Evolutionary conservation across 2,888 invertebrate species (phyloP).

Genomic region (Troilus luridus): DNA sequence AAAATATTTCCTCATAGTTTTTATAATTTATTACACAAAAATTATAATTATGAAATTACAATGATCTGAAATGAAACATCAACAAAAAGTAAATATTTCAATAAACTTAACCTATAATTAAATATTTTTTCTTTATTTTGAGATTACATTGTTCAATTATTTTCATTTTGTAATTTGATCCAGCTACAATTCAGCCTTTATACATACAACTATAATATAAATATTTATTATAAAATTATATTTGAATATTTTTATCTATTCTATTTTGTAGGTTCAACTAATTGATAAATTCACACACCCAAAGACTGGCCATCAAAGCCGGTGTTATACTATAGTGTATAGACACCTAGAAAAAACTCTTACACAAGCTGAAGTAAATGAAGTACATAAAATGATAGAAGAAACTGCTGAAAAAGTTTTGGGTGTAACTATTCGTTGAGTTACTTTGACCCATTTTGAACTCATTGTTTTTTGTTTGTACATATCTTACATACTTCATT

Average conservation of each 20-base stretch:
- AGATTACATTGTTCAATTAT: too few relatives aligned
- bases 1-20: too few relatives aligned
- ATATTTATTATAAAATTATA: background rate
- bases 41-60: too few relatives aligned
- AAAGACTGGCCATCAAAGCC: slow-evolving; percentile 84
- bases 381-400: slow-evolving; percentile 84
- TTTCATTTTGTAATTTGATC: too few relatives aligned
- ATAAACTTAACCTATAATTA: too few relatives aligned
- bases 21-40: too few relatives aligned
- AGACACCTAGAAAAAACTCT: slow-evolving; percentile 92
- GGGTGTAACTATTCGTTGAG: slow-evolving; percentile 70
- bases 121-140: too few relatives aligned
- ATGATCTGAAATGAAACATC: too few relatives aligned
- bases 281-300: slow-evolving; percentile 91
- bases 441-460: background rate
- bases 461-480: background rate
- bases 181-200: too few relatives aligned
- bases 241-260: slow-evolving; percentile 66
- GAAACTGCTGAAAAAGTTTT: slow-evolving; percentile 71
- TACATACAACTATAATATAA: too few relatives aligned
- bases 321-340: slow-evolving; percentile 94
- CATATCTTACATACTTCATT: background rate
- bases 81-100: too few relatives aligned
- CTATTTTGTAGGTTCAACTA: slow-evolving; percentile 75
- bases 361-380: slow-evolving; percentile 88